A percentile compares a stretch with the other conserved stretches of the same genome.
Conservation (phyloP, 2,888 invertebrate genomes). For the Cephus pygmeus region DNA sequence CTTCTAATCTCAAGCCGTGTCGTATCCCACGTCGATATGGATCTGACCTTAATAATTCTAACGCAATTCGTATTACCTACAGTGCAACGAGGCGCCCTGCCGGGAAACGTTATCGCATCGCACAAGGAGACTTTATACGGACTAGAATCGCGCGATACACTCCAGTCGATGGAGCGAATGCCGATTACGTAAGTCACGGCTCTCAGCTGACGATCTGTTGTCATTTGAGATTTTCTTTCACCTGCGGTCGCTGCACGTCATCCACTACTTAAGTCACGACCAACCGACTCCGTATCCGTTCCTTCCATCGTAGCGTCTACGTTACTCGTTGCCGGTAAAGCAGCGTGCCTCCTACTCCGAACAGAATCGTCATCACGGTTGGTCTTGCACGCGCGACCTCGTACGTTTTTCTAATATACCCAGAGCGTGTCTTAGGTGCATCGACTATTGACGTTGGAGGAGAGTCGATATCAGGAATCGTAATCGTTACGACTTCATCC, state of each 20-base stretch:
- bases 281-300: not conserved
- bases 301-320: not conserved
- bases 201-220: constrained; percentile 7
- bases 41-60: constrained; percentile 51
- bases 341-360: not conserved
- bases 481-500: not conserved
- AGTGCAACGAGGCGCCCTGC: not conserved
- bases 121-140: not conserved
- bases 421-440: not conserved
- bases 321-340: not conserved
- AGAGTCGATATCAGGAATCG: not conserved
- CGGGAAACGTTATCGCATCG: not conserved
- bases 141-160: not conserved
- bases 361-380: not conserved
- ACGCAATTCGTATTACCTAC: constrained; percentile 16
- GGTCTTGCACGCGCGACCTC: not conserved
- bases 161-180: not conserved
- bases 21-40: constrained; percentile 45
- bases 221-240: constrained; percentile 5
- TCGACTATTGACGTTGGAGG: not conserved
- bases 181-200: not conserved
- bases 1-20: not conserved
- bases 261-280: not conserved
- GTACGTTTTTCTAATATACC: not conserved
- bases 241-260: not conserved